phyloP scores from a whole-genome alignment of 2,888 invertebrate species.

The Drosophila diplacantha region DNA sequence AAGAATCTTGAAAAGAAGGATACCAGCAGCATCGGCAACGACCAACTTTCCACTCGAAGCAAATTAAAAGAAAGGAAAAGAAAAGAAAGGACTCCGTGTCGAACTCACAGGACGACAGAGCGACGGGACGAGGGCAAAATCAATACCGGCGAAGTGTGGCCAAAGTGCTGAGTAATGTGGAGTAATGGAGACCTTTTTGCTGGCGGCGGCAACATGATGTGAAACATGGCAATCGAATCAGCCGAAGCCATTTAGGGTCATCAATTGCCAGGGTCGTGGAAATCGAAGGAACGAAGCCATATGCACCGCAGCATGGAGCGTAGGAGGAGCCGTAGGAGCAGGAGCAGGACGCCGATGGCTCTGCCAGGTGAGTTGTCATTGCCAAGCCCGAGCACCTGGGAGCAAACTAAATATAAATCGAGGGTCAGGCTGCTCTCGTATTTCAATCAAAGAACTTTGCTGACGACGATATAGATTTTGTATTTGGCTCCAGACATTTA shows the following conservation, averaged over 20 bases:
- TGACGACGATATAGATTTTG: not conserved
- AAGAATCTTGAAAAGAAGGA: slow-evolving; percentile 41
- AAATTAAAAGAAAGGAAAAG: slow-evolving; percentile 32
- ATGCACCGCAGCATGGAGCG: slow-evolving; percentile 53
- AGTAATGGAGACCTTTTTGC: slow-evolving; percentile 67
- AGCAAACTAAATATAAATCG: slow-evolving; percentile 10
- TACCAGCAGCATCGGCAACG: slow-evolving; percentile 18
- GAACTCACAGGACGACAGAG: slow-evolving; percentile 2
- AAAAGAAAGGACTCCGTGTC: slow-evolving; percentile 8
- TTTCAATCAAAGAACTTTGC: not conserved
- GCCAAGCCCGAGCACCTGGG: slow-evolving; percentile 22
- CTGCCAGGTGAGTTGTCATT: slow-evolving; percentile 52
- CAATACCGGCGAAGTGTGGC: slow-evolving; percentile 44
- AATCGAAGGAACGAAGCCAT: slow-evolving; percentile 25
- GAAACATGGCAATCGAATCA: slow-evolving; percentile 71
- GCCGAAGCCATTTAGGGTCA: slow-evolving; percentile 71
- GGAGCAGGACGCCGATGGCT: slow-evolving; percentile 27
- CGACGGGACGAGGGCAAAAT: slow-evolving; percentile 32
- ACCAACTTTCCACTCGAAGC: slow-evolving; percentile 35
- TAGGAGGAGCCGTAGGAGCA: slow-evolving; percentile 12
- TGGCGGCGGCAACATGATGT: slow-evolving; percentile 67
- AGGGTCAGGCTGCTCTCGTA: not conserved
- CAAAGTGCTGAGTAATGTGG: slow-evolving; percentile 68
- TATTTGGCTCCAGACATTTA: not conserved
- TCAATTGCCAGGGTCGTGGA: slow-evolving; percentile 60